Percentiles rank a stretch among this genome's conserved stretches.
Conservation (phyloP, 1,140 invertebrate genomes). For the Telenomus remus region DNA sequence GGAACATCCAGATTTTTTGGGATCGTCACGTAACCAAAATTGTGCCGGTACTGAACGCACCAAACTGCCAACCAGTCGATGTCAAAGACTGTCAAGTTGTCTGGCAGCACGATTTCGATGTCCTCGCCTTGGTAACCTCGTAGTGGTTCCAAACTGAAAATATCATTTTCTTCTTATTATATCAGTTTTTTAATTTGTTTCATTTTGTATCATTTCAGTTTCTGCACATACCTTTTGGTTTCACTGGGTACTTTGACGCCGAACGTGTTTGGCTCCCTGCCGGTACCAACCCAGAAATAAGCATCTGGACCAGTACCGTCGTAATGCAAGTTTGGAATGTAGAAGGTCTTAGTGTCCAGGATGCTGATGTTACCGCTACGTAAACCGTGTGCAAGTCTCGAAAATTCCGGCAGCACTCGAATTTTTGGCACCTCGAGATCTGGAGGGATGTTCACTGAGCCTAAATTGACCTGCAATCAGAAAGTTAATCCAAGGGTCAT, state of each 20-base stretch:
- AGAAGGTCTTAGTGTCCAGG: constrained; percentile 92
- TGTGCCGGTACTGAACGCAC: constrained; percentile 89
- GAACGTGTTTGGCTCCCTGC: constrained; percentile 85
- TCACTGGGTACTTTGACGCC: constrained; percentile 94
- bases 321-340: constrained; percentile 94
- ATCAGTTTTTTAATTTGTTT: neutral
- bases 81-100: constrained; percentile 89
- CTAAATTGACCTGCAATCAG: constrained; percentile 86
- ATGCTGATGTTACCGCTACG: constrained; percentile 93
- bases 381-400: constrained; percentile 88
- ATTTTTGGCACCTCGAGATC: constrained; percentile 85
- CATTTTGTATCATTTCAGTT: neutral
- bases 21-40: constrained; percentile 92
- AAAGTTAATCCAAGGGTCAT: constrained; percentile 16
- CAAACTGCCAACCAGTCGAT: constrained; percentile 95
- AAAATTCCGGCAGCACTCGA: constrained; percentile 88
- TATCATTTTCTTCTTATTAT: neutral
- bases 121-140: constrained; percentile 91
- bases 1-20: constrained; percentile 92
- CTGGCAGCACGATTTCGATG: constrained; percentile 91
- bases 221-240: constrained; percentile 78
- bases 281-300: constrained; percentile 95
- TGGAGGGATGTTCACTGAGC: constrained; percentile 85
- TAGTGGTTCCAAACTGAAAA: constrained; percentile 82
- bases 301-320: constrained; percentile 92